Conservation (phyloP, 2,888 invertebrate species). For the Catocala nupta region DNA sequence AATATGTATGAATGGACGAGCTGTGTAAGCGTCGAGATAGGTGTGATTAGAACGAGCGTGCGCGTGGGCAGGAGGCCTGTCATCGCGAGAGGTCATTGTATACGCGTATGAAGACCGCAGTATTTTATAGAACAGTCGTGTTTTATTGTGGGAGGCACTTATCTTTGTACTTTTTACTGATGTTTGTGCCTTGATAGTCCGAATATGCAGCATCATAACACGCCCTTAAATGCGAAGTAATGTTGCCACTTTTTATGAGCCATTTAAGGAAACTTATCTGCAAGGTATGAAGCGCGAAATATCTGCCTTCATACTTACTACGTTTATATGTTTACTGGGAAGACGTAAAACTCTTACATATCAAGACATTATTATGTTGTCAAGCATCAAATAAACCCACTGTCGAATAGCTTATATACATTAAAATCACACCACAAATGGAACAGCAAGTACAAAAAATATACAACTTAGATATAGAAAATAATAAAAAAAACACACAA, state of each 20-base stretch:
- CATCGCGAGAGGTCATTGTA: conserved; percentile 82
- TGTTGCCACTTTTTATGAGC: conserved; percentile 37
- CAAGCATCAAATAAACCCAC: background rate
- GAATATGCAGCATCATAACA: conserved; percentile 32
- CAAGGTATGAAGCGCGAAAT: conserved; percentile 30
- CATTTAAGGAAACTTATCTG: conserved; percentile 45
- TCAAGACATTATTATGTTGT: background rate
- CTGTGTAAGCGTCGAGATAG: conserved; percentile 71
- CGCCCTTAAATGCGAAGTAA: conserved; percentile 38
- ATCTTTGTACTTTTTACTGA: conserved; percentile 41
- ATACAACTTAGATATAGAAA: conserved; percentile 13
- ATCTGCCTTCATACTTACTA: conserved; percentile 21
- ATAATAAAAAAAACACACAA: conserved; percentile 28
- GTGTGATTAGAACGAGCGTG: conserved; percentile 80
- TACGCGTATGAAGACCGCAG: conserved; percentile 60
- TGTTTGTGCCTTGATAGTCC: conserved; percentile 40
- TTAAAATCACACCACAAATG: conserved; percentile 9
- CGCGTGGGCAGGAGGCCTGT: conserved; percentile 83
- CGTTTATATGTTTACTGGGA: conserved; percentile 16
- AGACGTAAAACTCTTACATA: conserved; percentile 22
- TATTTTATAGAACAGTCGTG: conserved; percentile 62
- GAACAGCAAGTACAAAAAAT: conserved; percentile 10
- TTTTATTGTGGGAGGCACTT: conserved; percentile 52
- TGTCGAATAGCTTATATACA: conserved; percentile 12
- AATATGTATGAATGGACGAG: conserved; percentile 80